Evolutionary conservation across 1,140 invertebrate species (phyloP).

Genomic region (Calycopis cecrops): DNA sequence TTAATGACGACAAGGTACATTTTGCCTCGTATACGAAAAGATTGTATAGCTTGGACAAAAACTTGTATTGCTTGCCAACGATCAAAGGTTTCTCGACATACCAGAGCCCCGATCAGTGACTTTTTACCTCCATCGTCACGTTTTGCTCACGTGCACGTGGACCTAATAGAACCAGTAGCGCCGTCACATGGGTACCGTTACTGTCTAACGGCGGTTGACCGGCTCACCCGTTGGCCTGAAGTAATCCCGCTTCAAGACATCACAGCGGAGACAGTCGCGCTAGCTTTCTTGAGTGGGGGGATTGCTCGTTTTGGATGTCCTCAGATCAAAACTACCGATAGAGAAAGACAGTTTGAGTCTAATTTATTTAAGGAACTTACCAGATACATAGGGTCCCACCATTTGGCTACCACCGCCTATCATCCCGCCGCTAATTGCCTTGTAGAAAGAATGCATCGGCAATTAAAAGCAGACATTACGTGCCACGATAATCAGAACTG

Average conservation of each 20-base stretch:
- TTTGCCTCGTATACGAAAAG: slow-evolving; percentile 6
- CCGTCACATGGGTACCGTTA: slow-evolving; percentile 7
- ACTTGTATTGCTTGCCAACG: slow-evolving; percentile 15
- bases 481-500: slow-evolving; percentile 8
- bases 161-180: slow-evolving; percentile 10
- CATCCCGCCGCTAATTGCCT: slow-evolving; percentile 7
- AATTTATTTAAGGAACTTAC: slow-evolving; percentile 5
- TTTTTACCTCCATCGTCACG: background rate
- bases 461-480: slow-evolving; percentile 7
- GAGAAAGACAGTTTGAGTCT: slow-evolving; percentile 3
- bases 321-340: background rate
- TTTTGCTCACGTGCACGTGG: slow-evolving; percentile 11
- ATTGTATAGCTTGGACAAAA: slow-evolving; percentile 4
- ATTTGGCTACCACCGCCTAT: background rate
- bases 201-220: slow-evolving; percentile 4
- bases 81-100: slow-evolving; percentile 15
- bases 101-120: background rate
- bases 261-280: slow-evolving; percentile 1
- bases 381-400: background rate
- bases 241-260: slow-evolving; percentile 10
- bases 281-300: background rate
- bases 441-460: slow-evolving; percentile 3
- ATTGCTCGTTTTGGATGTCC: slow-evolving; percentile 10
- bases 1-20: slow-evolving; percentile 11
- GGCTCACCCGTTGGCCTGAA: slow-evolving; percentile 8